phyloP scores from a whole-genome alignment of 2,113 vertebrate species.

The Vireo altiloquus region DNA sequence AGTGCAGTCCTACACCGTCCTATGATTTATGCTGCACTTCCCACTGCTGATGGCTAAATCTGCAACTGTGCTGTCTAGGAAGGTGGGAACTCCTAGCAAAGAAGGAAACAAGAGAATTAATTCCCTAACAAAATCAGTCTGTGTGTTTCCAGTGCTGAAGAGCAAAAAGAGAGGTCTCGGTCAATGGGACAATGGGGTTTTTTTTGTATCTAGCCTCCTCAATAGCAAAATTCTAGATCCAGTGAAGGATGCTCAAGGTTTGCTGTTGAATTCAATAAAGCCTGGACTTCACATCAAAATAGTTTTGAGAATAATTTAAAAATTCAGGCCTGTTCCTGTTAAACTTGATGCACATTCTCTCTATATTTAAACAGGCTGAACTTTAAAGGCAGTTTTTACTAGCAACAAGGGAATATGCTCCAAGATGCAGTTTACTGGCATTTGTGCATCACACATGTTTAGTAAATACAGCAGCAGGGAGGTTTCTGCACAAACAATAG shows the following conservation, averaged over 20 bases:
- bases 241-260: not conserved
- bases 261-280: not conserved
- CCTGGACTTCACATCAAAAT: not conserved
- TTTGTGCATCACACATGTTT: conserved; percentile 48
- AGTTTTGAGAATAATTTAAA: not conserved
- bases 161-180: not conserved
- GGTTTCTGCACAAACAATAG: conserved; percentile 50
- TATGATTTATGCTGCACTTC: not conserved
- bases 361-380: not conserved
- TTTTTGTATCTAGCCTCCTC: not conserved
- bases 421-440: conserved; percentile 37
- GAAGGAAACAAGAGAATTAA: not conserved
- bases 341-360: not conserved
- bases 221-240: not conserved
- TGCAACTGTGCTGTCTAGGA: not conserved
- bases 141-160: not conserved
- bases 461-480: conserved; percentile 58
- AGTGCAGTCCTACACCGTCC: not conserved
- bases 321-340: not conserved
- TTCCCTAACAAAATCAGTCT: not conserved
- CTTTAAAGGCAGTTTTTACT: conserved; percentile 14
- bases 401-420: not conserved
- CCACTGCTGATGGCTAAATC: not conserved
- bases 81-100: not conserved
- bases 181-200: not conserved